Evolutionary conservation across 2,888 invertebrate species (phyloP), one percentile per base, ranked within the genome.

Genomic region (Urechis unicinctus): DNA sequence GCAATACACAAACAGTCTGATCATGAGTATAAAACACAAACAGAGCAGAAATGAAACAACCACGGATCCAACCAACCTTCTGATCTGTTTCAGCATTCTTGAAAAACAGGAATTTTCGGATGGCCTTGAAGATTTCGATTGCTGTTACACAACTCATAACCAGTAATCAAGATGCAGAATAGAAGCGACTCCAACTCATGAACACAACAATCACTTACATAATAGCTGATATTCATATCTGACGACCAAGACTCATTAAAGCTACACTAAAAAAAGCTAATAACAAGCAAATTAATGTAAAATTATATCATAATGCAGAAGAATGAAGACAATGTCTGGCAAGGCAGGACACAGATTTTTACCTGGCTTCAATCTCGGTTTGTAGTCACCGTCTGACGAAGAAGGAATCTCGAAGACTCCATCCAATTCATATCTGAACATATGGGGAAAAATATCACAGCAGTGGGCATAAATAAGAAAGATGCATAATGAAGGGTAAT

Each of bases 71-170:
- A 21, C 26, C 21, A 47, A 25, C 22, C 22, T 24, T 26, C 22
- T 83, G 83, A 74, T 90, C 89, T 66, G 85, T 79, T 56, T 85
- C 82, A 65, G 81, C 81, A 55, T 82, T 80, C 78, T 81, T 86
- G 63, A 88, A 82, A 29, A 84, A 78, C 56, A 89, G 82, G 63
- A 89, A 83, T 57, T 83, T 81, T 56, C 85, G 84, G 21, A 88
- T 81, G 9, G 84, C 83, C 56, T 83, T 83, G 77, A 88, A 92
- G 17, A 89, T 83, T 55, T 87, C 85, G 46, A 87, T 68, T 4
- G 88, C 86, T 57, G 86, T 84, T 64, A 85, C 81, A 17, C 86
- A 53, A 52, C 6, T 17, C 22, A 4, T 47, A 24, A 25, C 22
- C 5, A 6, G n/a, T n/a, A 5, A 2, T 25, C n/a, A n/a, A 21